Base-by-base conservation (phyloP, 2,113 vertebrate genomes). In the Parus major region DNA sequence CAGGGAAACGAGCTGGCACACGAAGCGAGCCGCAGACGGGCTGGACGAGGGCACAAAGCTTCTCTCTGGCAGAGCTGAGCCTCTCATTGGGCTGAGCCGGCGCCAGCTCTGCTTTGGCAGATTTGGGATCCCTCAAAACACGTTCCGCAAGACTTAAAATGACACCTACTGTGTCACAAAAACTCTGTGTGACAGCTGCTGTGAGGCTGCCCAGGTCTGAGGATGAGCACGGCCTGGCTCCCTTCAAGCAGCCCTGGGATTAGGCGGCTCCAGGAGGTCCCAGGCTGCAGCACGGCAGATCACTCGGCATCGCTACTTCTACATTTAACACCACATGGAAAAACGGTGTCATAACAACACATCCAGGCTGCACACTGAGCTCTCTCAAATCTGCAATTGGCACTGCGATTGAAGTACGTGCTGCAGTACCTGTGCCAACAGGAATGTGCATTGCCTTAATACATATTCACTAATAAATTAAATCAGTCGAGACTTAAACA, bases 181-280 rank as follows among this genome's bases (percentile, higher is more conserved):
- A 64, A 9, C 2, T 2, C 12, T 5, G 22, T 11, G 52, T 14
- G 55, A 7, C 31, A 28, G n/a, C 41, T 55, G 60, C 47, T 33
- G 65, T 42, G 68, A 16, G 1, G 0, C 39, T 24, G 3, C 20
- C 49, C 47, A 2, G 18, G 15, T 7, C 0, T 42, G 64, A 53
- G 61, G 47, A 56, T 5, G 56, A 55, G 76, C 50, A 4, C 31
- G 35, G 56, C 16, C 53, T 5, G 52, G 4, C 5, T 41, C n/a
- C 31, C 35, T 39, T 35, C 25, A 5, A 3, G 12, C 14, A 31
- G n/a, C 57, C 10, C 33, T 1, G 31, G 65, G 53, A 46, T 39
- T 2, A 15, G 47, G 39, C 0, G 0, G 56, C 52, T 64, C 35
- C 2, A 17, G 46, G 19, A 36, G 42, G 33, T 29, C 92, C 42